phyloP scores from a whole-genome alignment of 2,113 vertebrate species.

The Ascaphus truei region DNA sequence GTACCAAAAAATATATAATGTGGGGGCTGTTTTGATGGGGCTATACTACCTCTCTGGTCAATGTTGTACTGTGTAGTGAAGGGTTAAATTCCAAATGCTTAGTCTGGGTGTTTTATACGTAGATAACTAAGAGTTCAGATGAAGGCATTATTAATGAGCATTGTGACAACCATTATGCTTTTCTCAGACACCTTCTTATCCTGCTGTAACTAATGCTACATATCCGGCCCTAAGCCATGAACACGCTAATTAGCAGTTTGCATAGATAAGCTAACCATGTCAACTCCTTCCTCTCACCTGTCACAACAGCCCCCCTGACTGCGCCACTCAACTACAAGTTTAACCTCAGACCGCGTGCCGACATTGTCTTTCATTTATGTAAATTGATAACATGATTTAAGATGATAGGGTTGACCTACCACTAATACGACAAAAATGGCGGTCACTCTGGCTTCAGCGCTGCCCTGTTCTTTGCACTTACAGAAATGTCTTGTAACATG shows the following conservation, averaged over 20 bases:
- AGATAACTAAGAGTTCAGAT: neutral
- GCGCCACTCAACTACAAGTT: neutral
- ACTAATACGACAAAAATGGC: constrained; percentile 27
- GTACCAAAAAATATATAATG: too few relatives aligned
- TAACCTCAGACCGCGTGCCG: constrained; percentile 14
- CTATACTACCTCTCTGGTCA: too few relatives aligned
- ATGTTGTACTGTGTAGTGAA: too few relatives aligned
- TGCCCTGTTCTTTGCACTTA: too few relatives aligned
- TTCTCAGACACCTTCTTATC: constrained; percentile 30
- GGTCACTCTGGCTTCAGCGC: too few relatives aligned
- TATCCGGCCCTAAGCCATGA: constrained; percentile 19
- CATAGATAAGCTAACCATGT: constrained; percentile 27
- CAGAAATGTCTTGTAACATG: too few relatives aligned
- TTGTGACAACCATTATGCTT: constrained; percentile 26
- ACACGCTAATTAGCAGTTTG: constrained; percentile 35
- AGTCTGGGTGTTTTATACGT: neutral
- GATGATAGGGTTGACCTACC: constrained; percentile 14
- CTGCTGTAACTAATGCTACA: constrained; percentile 20
- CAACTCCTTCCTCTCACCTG: constrained; percentile 21
- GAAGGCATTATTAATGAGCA: constrained; percentile 29
- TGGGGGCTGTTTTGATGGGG: too few relatives aligned
- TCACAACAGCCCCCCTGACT: constrained; percentile 4
- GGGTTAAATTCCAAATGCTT: neutral
- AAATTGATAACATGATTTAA: constrained; percentile 28
- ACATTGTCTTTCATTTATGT: constrained; percentile 26